A percentile compares a stretch with the other conserved stretches of the same genome.
phyloP scores from a whole-genome alignment of 2,888 invertebrate genomes.

The Drosophila diplacantha region DNA sequence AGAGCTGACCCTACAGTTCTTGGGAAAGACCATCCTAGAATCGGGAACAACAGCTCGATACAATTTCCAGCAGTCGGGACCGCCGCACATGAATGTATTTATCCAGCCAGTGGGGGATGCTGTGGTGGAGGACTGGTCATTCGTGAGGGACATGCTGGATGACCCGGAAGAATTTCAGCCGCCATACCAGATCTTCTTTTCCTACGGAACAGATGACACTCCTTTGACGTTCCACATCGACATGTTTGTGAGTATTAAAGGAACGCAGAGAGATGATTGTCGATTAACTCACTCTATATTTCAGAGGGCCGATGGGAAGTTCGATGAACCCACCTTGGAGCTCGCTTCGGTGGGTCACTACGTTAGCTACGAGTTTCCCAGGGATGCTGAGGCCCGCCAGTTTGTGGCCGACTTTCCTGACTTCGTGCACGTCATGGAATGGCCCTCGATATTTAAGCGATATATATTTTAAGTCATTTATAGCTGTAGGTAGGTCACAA shows the following conservation, averaged over 20 bases:
- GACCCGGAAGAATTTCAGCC: slow-evolving; percentile 49
- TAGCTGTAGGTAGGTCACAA: slow-evolving; percentile 1
- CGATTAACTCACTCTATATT: neutral
- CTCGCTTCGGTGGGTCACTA: slow-evolving; percentile 79
- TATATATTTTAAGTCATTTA: slow-evolving; percentile 62
- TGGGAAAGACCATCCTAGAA: slow-evolving; percentile 48
- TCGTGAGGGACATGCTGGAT: slow-evolving; percentile 55
- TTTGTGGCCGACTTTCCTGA: slow-evolving; percentile 79
- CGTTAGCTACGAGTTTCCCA: slow-evolving; percentile 77
- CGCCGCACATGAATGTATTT: slow-evolving; percentile 68
- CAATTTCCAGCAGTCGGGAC: slow-evolving; percentile 62
- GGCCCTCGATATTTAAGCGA: slow-evolving; percentile 79
- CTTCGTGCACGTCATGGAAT: slow-evolving; percentile 79
- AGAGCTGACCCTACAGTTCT: slow-evolving; percentile 49
- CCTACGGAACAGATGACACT: slow-evolving; percentile 58
- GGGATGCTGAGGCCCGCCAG: slow-evolving; percentile 77
- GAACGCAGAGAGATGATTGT: neutral
- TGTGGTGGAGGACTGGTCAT: slow-evolving; percentile 66
- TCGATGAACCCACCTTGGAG: slow-evolving; percentile 70
- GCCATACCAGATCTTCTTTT: slow-evolving; percentile 64
- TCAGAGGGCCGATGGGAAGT: slow-evolving; percentile 33
- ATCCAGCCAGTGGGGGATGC: slow-evolving; percentile 59
- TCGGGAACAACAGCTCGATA: slow-evolving; percentile 43
- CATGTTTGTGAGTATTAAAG: slow-evolving; percentile 39
- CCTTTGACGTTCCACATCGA: slow-evolving; percentile 66